Evolutionary conservation across 2,113 vertebrate genomes (phyloP).

Genomic region (Notothenia coriiceps): DNA sequence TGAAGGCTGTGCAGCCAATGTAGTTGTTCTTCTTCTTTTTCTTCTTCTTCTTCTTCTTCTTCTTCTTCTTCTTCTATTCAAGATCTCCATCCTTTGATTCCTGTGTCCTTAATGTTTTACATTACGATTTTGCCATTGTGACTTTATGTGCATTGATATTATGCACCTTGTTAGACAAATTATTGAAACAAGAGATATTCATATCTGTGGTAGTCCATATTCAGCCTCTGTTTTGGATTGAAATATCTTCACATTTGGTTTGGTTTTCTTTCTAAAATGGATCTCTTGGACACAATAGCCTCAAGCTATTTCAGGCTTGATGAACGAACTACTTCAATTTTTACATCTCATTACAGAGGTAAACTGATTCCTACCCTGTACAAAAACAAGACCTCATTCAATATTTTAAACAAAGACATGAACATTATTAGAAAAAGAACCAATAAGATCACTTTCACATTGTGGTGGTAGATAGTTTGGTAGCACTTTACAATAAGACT

Average conservation of each 20-base stretch:
- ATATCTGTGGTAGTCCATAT: constrained; percentile 5
- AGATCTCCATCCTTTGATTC: neutral
- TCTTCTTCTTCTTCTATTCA: neutral
- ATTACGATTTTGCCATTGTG: neutral
- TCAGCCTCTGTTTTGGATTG: neutral
- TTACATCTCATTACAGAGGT: constrained; percentile 47
- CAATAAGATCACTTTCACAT: constrained; percentile 72
- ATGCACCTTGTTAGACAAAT: constrained; percentile 18
- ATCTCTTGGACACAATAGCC: constrained; percentile 19
- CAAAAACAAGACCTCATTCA: constrained; percentile 67
- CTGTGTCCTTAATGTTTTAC: neutral
- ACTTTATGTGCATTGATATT: constrained; percentile 21
- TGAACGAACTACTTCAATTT: constrained; percentile 33
- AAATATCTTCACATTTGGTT: constrained; percentile 43
- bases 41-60: neutral
- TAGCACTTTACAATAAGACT: too few relatives aligned
- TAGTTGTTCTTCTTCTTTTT: neutral
- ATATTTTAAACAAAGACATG: constrained; percentile 69
- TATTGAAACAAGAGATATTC: constrained; percentile 28
- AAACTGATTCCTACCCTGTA: constrained; percentile 70
- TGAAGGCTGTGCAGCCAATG: constrained; percentile 35
- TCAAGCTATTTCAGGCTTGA: constrained; percentile 26
- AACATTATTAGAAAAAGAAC: constrained; percentile 69
- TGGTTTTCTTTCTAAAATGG: constrained; percentile 36
- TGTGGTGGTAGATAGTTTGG: constrained; percentile 59